These are phyloP conservation scores for Xanthorhoe spadicearia DNA, from an alignment of 2,888 invertebrate genomes.

Conservation along the genomic window DNA sequence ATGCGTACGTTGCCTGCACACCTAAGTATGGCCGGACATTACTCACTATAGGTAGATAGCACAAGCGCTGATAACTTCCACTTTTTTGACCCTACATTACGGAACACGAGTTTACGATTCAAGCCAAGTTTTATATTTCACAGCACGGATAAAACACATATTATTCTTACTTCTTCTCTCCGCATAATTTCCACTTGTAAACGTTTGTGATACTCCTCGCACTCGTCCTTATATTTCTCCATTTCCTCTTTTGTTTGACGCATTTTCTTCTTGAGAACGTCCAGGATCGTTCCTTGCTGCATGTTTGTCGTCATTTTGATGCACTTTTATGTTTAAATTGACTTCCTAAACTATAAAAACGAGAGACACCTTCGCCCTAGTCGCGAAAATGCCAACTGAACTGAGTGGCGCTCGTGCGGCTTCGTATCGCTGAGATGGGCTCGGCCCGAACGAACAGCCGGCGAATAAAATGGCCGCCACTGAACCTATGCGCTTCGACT, in stretches of 20 bases:
- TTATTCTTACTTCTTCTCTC: constrained; percentile 99
- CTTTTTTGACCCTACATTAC: constrained; percentile 56
- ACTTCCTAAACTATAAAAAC: constrained; percentile 75
- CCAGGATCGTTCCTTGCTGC: constrained; percentile 96
- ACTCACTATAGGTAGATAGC: constrained; percentile 84
- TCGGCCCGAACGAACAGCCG: constrained; percentile 82
- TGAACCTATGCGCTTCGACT: constrained; percentile 68
- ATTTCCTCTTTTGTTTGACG: constrained; percentile 99
- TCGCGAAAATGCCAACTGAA: constrained; percentile 85
- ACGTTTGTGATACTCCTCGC: constrained; percentile 97
- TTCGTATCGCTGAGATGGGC: constrained; percentile 81
- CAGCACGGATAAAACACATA: constrained; percentile 72
- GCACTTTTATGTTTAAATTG: constrained; percentile 74
- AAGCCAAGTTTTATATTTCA: constrained; percentile 61
- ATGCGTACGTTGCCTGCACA: constrained; percentile 84
- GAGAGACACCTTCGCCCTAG: constrained; percentile 81
- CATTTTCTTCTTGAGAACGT: constrained; percentile 99
- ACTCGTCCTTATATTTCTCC: constrained; percentile 99
- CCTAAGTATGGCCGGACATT: constrained; percentile 85
- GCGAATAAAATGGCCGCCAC: constrained; percentile 84
- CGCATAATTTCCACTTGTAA: constrained; percentile 97
- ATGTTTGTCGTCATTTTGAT: constrained; percentile 93
- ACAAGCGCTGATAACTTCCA: constrained; percentile 74
- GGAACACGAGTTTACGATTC: constrained; percentile 61
- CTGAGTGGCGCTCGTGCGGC: constrained; percentile 76